Evolutionary conservation across 2,797 vertebrate species (phyloP), one percentile per base, ranked within the genome.

Genomic region (Phalloptychus januarius): DNA sequence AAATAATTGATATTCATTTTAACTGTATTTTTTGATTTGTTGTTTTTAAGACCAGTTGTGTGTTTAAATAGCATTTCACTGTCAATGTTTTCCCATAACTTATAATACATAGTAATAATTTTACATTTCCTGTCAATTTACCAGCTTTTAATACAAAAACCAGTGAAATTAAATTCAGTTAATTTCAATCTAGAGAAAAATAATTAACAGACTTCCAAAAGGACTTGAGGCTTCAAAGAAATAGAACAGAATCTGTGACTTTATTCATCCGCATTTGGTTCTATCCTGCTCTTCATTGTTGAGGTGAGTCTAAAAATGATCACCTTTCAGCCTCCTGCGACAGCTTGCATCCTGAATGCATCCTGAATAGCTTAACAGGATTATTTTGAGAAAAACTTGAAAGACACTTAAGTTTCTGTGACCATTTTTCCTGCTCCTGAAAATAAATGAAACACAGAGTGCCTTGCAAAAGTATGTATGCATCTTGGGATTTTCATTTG

Each of bases 251-350:
- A 46, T 74, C 44, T 33, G 5, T 16, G 10, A 4, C 44, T 69
- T 13, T 63, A 31, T 74, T 71, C 58, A 48, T 71, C 61, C 70
- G 61, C 11, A 48, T 18, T 31, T 58, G 1, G n/a, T 50, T 38
- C 20, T 70, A 58, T 8, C 2, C 31, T 36, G 46, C 61, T 79
- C 16, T 38, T 75, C 12, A 58, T 71, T 61, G 56, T 28, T 38
- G 61, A 78, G 54, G 78, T 56, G 28, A 33, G 5, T 44, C 54
- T 23, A 33, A 73, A 73, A 72, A 77, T 81, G 63, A 78, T 50
- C 74, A 58, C 40, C 44, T 73, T 28, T 74, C 54, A 77, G 56
- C 46, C 3, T 71, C 75, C 20, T 58, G 72, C 1, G 5, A 11
- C 1, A 6, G 48, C 52, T 82, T 56, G 12, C 52, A n/a, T n/a